Evolutionary conservation across 2,888 invertebrate genomes (phyloP).

Genomic region (Xanthia icteritia): DNA sequence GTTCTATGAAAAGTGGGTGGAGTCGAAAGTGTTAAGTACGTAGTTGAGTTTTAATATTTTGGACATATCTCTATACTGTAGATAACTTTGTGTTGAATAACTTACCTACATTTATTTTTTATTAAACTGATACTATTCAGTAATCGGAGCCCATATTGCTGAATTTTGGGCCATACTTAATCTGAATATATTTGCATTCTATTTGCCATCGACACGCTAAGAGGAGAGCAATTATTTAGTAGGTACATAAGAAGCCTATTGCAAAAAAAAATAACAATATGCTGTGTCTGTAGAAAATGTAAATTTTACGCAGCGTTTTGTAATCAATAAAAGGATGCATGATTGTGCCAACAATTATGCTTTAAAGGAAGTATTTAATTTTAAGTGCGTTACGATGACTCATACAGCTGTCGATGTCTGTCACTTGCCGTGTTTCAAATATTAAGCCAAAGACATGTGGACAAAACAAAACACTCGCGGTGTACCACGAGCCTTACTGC

Average conservation of each 20-base stretch:
- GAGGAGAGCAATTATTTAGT: constrained; percentile 5
- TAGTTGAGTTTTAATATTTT: background rate
- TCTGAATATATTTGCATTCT: constrained; percentile 16
- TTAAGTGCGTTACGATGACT: constrained; percentile 38
- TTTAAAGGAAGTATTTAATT: constrained; percentile 50
- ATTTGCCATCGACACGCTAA: constrained; percentile 24
- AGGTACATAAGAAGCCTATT: constrained; percentile 10
- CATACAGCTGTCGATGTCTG: constrained; percentile 16
- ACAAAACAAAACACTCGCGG: constrained; percentile 15
- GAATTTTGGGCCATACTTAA: constrained; percentile 3
- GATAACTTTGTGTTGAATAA: constrained; percentile 13
- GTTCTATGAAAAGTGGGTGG: no score
- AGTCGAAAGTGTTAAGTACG: no score
- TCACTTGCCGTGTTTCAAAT: constrained; percentile 7
- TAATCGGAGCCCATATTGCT: no score
- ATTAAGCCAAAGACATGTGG: background rate
- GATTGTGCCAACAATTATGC: constrained; percentile 35
- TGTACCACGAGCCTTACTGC: background rate
- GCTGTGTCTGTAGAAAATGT: background rate
- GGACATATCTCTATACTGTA: background rate
- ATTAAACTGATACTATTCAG: background rate
- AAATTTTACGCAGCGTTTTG: constrained; percentile 9
- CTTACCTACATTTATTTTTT: constrained; percentile 1
- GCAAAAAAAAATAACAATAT: constrained; percentile 12
- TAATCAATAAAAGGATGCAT: constrained; percentile 37